Evolutionary conservation across 2,797 vertebrate genomes (phyloP).

Genomic region (Petrocephalus sullivani): DNA sequence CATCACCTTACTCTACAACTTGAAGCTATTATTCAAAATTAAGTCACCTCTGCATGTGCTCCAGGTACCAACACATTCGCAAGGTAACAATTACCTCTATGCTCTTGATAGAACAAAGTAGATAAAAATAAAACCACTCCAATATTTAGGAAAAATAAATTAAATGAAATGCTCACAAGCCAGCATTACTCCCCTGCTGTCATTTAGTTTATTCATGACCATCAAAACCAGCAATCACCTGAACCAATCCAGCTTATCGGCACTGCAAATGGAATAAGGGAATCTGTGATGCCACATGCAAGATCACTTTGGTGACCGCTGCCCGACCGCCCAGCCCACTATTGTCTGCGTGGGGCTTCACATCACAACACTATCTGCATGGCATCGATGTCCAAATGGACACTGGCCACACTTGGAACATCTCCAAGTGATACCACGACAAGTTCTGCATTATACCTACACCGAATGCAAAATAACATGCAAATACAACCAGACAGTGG

Average conservation of each 20-base stretch:
- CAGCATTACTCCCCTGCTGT: not conserved
- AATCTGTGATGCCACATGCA: not conserved
- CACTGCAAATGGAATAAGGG: constrained; percentile 18
- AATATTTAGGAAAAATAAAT: not conserved
- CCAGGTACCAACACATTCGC: not conserved
- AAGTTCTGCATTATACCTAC: constrained; percentile 5
- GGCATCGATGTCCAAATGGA: not conserved
- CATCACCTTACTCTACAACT: not conserved
- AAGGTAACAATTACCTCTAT: not conserved
- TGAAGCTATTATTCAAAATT: not conserved
- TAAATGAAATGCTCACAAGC: too few relatives aligned
- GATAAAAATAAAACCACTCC: not conserved
- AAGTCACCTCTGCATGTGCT: not conserved
- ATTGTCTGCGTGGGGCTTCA: not conserved
- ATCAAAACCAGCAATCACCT: too few relatives aligned
- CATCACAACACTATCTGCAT: not conserved
- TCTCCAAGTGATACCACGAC: not conserved
- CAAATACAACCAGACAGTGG: not conserved
- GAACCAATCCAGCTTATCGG: too few relatives aligned
- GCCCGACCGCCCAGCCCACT: not conserved
- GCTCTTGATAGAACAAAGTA: not conserved
- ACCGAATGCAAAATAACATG: not conserved
- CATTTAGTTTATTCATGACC: not conserved
- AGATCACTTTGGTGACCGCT: not conserved
- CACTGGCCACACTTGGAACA: too few relatives aligned